A percentile compares a stretch with the other conserved stretches of the same genome.
These are phyloP conservation scores for Agonopterix arenella DNA, from an alignment of 2,888 invertebrate species.

Conservation along the genomic window DNA sequence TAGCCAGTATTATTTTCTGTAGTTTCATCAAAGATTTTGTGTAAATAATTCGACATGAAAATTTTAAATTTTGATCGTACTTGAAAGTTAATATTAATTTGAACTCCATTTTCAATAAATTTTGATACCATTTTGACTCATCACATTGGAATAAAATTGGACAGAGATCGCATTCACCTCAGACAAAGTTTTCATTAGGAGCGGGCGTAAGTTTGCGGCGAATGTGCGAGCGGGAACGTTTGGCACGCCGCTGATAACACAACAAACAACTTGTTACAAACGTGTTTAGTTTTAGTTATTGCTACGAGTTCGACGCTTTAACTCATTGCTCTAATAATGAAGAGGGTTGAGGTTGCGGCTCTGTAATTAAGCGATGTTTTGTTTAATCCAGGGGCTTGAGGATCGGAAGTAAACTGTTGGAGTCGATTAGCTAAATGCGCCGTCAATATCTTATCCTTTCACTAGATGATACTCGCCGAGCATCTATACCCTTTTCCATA, in stretches of 20 bases:
- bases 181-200: slow-evolving; percentile 68
- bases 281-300: slow-evolving; percentile 76
- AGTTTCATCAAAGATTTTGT: too few relatives aligned
- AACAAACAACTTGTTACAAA: slow-evolving; percentile 77
- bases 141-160: background rate
- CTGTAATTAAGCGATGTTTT: slow-evolving; percentile 57
- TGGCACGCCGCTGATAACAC: slow-evolving; percentile 72
- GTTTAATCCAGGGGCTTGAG: slow-evolving; percentile 5
- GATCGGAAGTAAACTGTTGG: slow-evolving; percentile 8
- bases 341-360: slow-evolving; percentile 44
- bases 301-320: slow-evolving; percentile 69
- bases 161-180: slow-evolving; percentile 35
- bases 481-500: too few relatives aligned
- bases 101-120: too few relatives aligned
- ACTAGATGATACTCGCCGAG: too few relatives aligned
- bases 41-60: too few relatives aligned
- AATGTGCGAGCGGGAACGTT: slow-evolving; percentile 64
- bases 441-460: too few relatives aligned
- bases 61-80: too few relatives aligned
- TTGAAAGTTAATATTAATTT: too few relatives aligned
- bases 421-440: slow-evolving; percentile 8
- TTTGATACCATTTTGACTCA: too few relatives aligned
- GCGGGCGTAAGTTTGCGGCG: slow-evolving; percentile 63
- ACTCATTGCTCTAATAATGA: slow-evolving; percentile 71
- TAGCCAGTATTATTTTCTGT: too few relatives aligned